Evolutionary conservation across 1,140 invertebrate species (phyloP).

Genomic region (Babylonia areolata): DNA sequence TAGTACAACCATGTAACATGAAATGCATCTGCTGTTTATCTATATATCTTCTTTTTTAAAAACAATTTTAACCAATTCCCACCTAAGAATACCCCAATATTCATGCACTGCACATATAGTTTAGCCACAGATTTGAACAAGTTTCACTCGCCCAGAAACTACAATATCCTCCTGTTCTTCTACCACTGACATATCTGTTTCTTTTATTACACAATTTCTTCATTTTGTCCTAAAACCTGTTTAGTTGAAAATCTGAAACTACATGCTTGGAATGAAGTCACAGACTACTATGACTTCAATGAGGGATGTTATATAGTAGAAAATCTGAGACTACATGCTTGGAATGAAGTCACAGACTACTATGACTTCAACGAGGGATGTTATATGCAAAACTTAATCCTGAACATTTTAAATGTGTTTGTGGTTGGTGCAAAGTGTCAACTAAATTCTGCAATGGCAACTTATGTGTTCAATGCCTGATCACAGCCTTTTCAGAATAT

Average conservation of each 20-base stretch:
- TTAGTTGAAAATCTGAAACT: neutral
- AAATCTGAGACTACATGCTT: neutral
- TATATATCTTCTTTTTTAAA: too few species aligned
- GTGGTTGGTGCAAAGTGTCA: neutral
- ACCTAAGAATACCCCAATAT: too few species aligned
- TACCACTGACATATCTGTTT: too few species aligned
- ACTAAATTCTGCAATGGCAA: constrained; percentile 8
- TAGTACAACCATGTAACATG: too few species aligned
- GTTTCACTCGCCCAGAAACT: too few species aligned
- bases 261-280: constrained; percentile 1
- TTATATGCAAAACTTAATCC: neutral
- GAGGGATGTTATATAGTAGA: neutral
- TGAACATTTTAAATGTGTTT: neutral
- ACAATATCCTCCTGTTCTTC: too few species aligned
- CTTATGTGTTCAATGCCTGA: constrained; percentile 15
- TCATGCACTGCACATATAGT: too few species aligned
- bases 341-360: neutral
- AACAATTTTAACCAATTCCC: too few species aligned
- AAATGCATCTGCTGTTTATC: too few species aligned
- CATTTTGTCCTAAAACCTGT: too few species aligned
- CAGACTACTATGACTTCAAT: neutral
- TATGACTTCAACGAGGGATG: neutral
- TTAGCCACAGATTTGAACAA: too few species aligned
- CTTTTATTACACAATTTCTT: too few species aligned
- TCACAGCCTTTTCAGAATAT: constrained; percentile 17